phyloP scores from a whole-genome alignment of 2,113 vertebrate species.

The Bubo scandiacus region DNA sequence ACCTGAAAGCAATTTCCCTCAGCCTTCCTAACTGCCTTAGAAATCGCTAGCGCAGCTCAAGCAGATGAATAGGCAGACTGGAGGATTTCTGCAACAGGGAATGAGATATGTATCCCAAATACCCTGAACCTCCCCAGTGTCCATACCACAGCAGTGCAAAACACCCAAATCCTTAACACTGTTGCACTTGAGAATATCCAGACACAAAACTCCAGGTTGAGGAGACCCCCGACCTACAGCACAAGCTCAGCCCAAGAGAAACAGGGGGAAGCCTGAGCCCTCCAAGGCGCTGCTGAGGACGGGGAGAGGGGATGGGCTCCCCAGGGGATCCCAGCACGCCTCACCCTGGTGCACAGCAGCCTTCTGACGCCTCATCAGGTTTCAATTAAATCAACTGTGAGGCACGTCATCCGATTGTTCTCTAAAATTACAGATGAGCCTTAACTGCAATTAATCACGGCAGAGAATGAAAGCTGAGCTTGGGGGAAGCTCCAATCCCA shows the following conservation, averaged over 20 bases:
- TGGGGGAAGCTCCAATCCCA: not conserved
- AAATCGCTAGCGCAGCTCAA: not conserved
- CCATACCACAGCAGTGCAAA: not conserved
- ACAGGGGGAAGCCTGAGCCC: not conserved
- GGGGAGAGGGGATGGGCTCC: not conserved
- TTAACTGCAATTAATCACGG: constrained; percentile 53
- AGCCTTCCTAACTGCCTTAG: not conserved
- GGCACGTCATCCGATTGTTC: constrained; percentile 54
- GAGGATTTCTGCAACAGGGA: not conserved
- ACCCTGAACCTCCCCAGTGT: not conserved
- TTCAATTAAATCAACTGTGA: constrained; percentile 57
- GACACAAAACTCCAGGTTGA: not conserved
- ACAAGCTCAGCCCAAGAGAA: not conserved
- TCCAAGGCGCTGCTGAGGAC: not conserved
- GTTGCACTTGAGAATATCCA: not conserved
- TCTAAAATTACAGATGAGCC: constrained; percentile 42
- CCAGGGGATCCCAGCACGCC: not conserved
- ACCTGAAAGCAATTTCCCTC: constrained; percentile 46
- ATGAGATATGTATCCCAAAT: not conserved
- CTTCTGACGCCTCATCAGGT: not conserved
- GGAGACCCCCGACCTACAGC: not conserved
- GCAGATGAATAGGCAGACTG: not conserved
- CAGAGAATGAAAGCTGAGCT: constrained; percentile 17
- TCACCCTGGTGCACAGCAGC: not conserved
- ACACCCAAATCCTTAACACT: not conserved